Evolutionary conservation across 1,140 invertebrate species (phyloP).

Genomic region (Monomorium pharaonis): DNA sequence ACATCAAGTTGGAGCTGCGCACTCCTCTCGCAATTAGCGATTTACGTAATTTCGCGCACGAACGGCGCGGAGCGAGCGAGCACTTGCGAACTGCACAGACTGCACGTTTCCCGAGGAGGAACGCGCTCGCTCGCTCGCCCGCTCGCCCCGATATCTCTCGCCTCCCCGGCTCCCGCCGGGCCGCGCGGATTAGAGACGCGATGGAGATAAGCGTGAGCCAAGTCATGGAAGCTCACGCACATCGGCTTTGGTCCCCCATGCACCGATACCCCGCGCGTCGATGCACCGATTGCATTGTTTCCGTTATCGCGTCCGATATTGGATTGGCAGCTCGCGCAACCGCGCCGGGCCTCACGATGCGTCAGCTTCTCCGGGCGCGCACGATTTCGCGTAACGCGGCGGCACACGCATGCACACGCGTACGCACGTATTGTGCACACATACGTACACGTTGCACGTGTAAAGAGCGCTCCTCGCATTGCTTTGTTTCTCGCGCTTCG

Average conservation of each 20-base stretch:
- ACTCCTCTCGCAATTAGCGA: conserved; percentile 34
- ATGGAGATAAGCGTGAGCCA: conserved; percentile 59
- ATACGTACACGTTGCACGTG: too few relatives aligned
- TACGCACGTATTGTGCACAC: too few relatives aligned
- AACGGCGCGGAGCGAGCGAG: background rate
- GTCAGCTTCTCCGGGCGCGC: conserved; percentile 70
- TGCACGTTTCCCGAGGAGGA: background rate
- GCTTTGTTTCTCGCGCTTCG: background rate
- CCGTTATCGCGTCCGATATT: conserved; percentile 77
- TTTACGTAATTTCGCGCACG: conserved; percentile 37
- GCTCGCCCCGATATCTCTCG: conserved; percentile 15
- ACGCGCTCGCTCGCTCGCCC: background rate
- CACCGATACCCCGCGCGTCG: background rate
- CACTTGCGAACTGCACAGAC: background rate
- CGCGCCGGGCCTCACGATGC: conserved; percentile 65
- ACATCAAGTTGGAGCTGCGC: background rate
- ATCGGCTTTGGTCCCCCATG: conserved; percentile 14
- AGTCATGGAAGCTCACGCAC: conserved; percentile 3
- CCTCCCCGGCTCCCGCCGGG: background rate
- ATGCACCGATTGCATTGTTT: conserved; percentile 74
- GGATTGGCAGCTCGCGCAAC: conserved; percentile 72
- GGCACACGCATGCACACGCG: background rate
- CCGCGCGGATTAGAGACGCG: conserved; percentile 12
- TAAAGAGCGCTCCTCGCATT: too few relatives aligned
- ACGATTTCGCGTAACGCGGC: background rate